Evolutionary conservation across 2,113 vertebrate genomes (phyloP).

Genomic region (Neodon shergylaensis): DNA sequence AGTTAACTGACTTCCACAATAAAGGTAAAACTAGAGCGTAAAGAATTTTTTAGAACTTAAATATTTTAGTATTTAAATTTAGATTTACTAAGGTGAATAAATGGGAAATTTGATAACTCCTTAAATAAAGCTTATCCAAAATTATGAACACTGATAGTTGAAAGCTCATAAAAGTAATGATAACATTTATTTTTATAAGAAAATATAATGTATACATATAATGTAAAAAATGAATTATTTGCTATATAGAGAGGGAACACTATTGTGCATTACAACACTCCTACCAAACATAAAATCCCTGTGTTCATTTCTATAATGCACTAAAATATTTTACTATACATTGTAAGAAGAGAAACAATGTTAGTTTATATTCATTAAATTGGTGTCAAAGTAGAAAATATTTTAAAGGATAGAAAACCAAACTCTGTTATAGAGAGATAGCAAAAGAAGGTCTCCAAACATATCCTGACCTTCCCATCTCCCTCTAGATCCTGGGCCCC

Average conservation of each 20-base stretch:
- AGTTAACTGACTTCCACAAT: not conserved
- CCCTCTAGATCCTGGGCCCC: not conserved
- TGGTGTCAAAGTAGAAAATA: constrained; percentile 3
- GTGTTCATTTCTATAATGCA: not conserved
- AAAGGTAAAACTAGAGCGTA: not conserved
- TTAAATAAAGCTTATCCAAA: not conserved
- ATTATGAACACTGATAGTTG: not conserved
- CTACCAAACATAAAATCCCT: constrained; percentile 13
- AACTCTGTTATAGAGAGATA: not conserved
- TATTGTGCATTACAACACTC: not conserved
- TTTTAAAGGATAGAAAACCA: not conserved
- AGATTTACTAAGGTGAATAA: not conserved
- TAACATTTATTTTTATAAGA: not conserved
- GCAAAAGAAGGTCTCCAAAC: not conserved
- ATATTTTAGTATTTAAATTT: not conserved
- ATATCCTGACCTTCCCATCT: not conserved
- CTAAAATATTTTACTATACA: constrained; percentile 16
- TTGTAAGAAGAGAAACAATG: not conserved
- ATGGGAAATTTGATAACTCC: not conserved
- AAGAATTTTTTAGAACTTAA: constrained; percentile 35
- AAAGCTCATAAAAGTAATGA: not conserved
- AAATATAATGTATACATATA: not conserved
- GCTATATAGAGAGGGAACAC: not conserved
- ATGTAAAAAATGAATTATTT: constrained; percentile 31
- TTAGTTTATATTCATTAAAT: constrained; percentile 4